Conservation (phyloP, 2,113 vertebrate genomes). For the Tachycineta bicolor region DNA sequence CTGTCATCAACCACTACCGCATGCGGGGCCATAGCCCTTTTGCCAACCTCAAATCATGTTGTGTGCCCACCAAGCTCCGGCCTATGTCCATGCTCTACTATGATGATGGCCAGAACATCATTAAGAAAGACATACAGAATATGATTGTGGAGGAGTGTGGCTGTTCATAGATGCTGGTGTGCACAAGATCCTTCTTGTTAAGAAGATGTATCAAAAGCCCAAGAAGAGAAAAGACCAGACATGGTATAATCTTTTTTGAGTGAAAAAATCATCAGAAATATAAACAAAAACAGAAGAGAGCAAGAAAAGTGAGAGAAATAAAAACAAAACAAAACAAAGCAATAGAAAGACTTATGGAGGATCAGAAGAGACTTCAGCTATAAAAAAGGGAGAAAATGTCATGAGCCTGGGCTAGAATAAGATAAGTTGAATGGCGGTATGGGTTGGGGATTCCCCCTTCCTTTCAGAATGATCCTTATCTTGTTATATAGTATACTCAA, state of each 20-base stretch:
- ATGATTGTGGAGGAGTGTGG: conserved; percentile 99
- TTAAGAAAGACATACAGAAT: conserved; percentile 98
- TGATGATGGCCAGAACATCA: conserved; percentile 96
- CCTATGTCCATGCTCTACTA: conserved; percentile 99
- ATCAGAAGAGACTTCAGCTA: conserved; percentile 17
- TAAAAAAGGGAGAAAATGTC: conserved; percentile 59
- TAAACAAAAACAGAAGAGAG: conserved; percentile 18
- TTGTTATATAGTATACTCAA: conserved; percentile 59
- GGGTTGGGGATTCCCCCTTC: conserved; percentile 47
- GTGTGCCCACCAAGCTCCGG: conserved; percentile 94
- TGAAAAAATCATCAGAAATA: conserved; percentile 28
- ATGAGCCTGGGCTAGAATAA: conserved; percentile 64
- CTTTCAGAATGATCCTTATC: conserved; percentile 51
- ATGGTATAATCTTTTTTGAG: conserved; percentile 56
- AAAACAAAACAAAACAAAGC: background rate
- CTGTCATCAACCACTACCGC: conserved; percentile 97
- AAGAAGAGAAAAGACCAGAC: conserved; percentile 47
- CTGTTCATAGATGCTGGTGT: conserved; percentile 81
- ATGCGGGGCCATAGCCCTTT: conserved; percentile 94
- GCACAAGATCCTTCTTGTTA: background rate
- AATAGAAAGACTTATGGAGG: conserved; percentile 6
- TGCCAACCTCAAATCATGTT: conserved; percentile 93
- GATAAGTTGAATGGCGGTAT: conserved; percentile 29
- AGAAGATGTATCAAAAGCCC: conserved; percentile 37
- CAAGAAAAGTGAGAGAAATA: background rate